These are phyloP conservation scores for Pomacea maculata DNA, from an alignment of 1,140 invertebrate species.

Conservation along the genomic window DNA sequence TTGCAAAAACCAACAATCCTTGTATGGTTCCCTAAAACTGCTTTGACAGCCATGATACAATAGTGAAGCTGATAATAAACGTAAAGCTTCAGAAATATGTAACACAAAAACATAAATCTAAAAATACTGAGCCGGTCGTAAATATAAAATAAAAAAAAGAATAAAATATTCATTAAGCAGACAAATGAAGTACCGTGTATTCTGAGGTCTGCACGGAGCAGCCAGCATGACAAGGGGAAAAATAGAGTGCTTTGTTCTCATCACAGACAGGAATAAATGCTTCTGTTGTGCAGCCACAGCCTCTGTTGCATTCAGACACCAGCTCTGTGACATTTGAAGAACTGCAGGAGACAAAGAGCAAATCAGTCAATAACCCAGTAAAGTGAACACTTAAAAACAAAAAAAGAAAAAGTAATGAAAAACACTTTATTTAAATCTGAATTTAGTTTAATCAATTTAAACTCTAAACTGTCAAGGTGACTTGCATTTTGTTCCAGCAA, in stretches of 20 bases:
- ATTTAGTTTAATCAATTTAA: not conserved
- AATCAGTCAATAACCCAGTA: not conserved
- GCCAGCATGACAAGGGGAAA: conserved; percentile 90
- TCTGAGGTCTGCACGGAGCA: conserved; percentile 69
- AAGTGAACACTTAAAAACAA: not conserved
- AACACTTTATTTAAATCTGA: not conserved
- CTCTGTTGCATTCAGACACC: conserved; percentile 42
- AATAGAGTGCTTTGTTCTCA: conserved; percentile 81
- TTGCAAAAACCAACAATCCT: too few relatives aligned
- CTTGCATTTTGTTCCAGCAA: not conserved
- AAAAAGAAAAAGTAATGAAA: not conserved
- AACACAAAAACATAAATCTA: too few relatives aligned
- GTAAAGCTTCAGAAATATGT: too few relatives aligned
- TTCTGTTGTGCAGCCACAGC: conserved; percentile 76
- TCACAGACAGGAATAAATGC: conserved; percentile 71
- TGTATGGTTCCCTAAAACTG: too few relatives aligned
- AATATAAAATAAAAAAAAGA: too few relatives aligned
- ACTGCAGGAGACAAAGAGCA: not conserved
- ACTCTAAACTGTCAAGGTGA: not conserved
- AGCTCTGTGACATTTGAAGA: conserved; percentile 28
- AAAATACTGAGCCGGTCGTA: too few relatives aligned
- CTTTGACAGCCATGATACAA: too few relatives aligned
- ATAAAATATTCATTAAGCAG: too few relatives aligned
- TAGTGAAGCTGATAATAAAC: too few relatives aligned
- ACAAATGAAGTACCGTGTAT: conserved; percentile 16